A percentile compares a stretch with the other conserved stretches of the same genome.
These are phyloP conservation scores for Neolamprologus fasciatus DNA, from an alignment of 2,113 vertebrate genomes.

Conservation along the genomic window DNA sequence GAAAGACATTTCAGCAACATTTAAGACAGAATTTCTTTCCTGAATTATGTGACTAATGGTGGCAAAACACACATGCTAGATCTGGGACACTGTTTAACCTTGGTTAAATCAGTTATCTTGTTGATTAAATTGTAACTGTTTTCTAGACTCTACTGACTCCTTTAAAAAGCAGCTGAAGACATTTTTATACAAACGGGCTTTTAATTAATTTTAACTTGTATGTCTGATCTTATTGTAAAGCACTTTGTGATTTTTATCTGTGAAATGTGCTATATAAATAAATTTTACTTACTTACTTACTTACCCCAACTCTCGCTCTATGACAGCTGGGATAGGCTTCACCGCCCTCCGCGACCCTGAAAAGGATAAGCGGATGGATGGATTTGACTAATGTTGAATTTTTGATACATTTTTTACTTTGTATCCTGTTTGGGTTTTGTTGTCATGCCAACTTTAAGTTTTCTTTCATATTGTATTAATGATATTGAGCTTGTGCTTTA, in stretches of 20 bases:
- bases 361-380: rapidly evolving
- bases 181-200: too few relatives aligned
- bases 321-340: not conserved
- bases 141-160: too few relatives aligned
- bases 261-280: too few relatives aligned
- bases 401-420: not conserved
- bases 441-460: rapidly evolving
- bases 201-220: too few relatives aligned
- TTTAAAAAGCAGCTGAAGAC: too few relatives aligned
- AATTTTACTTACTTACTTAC: too few relatives aligned
- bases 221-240: too few relatives aligned
- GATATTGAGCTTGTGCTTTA: rapidly evolving
- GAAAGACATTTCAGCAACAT: not conserved
- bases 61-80: not conserved
- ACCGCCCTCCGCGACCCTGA: rapidly evolving
- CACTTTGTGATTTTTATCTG: too few relatives aligned
- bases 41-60: not conserved
- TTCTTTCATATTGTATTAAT: rapidly evolving
- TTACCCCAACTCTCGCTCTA: rapidly evolving
- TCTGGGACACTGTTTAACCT: not conserved
- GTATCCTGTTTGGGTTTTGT: not conserved
- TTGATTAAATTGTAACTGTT: not conserved
- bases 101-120: not conserved
- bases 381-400: not conserved
- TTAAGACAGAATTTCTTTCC: not conserved